Evolutionary conservation across 2,797 vertebrate species (phyloP).

Genomic region (Tolypeutes matacus): DNA sequence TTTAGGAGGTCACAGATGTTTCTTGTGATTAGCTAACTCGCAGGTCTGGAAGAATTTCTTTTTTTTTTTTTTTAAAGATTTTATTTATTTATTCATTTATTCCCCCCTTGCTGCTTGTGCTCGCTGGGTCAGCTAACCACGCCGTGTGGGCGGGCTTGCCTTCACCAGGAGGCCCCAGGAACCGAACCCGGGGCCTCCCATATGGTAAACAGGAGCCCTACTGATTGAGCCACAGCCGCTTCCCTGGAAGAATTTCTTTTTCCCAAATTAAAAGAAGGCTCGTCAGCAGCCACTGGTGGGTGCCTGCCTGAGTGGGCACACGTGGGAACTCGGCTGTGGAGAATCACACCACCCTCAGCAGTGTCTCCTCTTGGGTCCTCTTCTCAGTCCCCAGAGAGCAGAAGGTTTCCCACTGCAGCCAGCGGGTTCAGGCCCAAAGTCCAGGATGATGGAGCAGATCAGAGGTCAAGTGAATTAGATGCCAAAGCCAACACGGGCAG

Average conservation of each 20-base stretch:
- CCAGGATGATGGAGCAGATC: background rate
- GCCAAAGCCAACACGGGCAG: background rate
- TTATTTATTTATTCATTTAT: too few species aligned
- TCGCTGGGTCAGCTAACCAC: too few species aligned
- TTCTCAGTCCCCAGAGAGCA: background rate
- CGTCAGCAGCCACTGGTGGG: background rate
- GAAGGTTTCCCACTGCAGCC: background rate
- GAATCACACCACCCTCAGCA: background rate
- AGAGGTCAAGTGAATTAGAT: background rate
- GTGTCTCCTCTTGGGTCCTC: background rate
- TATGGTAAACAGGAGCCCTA: too few species aligned
- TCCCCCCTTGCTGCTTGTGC: too few species aligned
- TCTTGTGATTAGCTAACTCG: constrained; percentile 74
- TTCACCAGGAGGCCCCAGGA: too few species aligned
- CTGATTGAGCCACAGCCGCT: too few species aligned
- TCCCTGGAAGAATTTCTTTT: constrained; percentile 44
- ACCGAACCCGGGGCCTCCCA: too few species aligned
- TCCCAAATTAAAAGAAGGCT: background rate
- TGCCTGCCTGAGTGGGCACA: rapidly evolving
- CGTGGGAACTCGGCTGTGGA: too few species aligned
- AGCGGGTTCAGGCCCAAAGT: background rate
- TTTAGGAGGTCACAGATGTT: constrained; percentile 81
- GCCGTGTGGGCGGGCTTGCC: too few species aligned
- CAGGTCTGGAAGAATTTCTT: constrained; percentile 59
- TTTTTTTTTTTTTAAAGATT: too few species aligned